Percentiles rank a stretch among this genome's conserved stretches.
phyloP scores from a whole-genome alignment of 2,888 invertebrate species.

The Mythimna albipuncta region DNA sequence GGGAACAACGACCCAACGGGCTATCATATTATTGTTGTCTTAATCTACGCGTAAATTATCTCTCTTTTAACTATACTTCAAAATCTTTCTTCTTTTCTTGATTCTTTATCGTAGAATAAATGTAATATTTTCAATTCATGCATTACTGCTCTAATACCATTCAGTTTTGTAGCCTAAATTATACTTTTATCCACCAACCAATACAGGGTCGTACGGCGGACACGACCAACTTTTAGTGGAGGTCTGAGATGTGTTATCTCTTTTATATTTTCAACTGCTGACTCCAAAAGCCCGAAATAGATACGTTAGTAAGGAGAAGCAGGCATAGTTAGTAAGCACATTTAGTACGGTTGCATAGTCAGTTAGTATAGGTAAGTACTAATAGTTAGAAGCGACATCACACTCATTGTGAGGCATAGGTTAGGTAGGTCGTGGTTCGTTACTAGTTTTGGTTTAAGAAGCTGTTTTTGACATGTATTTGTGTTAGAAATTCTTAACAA shows the following conservation, averaged over 20 bases:
- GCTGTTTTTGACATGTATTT: constrained; percentile 69
- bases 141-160: constrained; percentile 16
- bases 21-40: not conserved
- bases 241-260: not conserved
- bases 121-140: constrained; percentile 41
- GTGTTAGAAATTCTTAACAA: not conserved
- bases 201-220: not conserved
- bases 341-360: constrained; percentile 68
- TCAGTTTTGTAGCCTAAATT: not conserved
- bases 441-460: constrained; percentile 60
- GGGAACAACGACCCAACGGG: not conserved
- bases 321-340: constrained; percentile 72
- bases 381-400: constrained; percentile 73
- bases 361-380: constrained; percentile 67
- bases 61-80: not conserved
- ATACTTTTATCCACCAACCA: constrained; percentile 5
- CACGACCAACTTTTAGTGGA: not conserved
- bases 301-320: constrained; percentile 83
- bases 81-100: not conserved
- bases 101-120: not conserved
- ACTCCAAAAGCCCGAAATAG: constrained; percentile 80
- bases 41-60: not conserved
- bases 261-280: constrained; percentile 68
- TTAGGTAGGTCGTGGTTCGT: constrained; percentile 69
- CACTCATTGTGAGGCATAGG: constrained; percentile 73